phyloP scores from a whole-genome alignment of 1,140 invertebrate genomes.

The Cydia fagiglandana region DNA sequence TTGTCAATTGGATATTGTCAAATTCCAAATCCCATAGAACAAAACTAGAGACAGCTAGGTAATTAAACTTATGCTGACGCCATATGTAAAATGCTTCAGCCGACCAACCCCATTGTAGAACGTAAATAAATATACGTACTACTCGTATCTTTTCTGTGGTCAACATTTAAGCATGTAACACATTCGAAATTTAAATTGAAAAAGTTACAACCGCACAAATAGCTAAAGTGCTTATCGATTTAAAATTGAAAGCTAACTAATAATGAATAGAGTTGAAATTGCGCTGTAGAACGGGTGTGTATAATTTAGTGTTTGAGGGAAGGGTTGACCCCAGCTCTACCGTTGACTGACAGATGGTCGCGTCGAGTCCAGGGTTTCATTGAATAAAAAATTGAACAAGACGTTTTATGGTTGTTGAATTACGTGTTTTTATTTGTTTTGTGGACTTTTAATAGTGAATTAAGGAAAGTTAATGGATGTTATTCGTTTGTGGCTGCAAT shows the following conservation, averaged over 20 bases:
- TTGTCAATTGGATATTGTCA: no score
- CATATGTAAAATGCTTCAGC: no score
- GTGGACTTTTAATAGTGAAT: slow-evolving; percentile 4
- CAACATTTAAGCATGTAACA: slow-evolving; percentile 23
- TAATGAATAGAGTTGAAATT: neutral
- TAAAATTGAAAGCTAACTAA: neutral
- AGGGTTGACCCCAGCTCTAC: slow-evolving; percentile 27
- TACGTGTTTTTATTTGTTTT: slow-evolving; percentile 28
- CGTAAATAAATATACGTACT: neutral
- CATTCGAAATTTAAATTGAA: slow-evolving; percentile 28
- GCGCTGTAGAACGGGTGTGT: neutral
- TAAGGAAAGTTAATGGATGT: slow-evolving; percentile 5
- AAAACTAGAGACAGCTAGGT: no score
- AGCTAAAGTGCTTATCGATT: neutral
- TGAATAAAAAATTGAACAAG: slow-evolving; percentile 14
- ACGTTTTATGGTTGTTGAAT: slow-evolving; percentile 23
- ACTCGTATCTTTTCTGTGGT: neutral
- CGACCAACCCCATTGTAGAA: neutral
- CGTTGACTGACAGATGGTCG: slow-evolving; percentile 29
- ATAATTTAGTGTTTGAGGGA: slow-evolving; percentile 26
- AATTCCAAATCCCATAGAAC: no score
- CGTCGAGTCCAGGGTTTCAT: slow-evolving; percentile 5
- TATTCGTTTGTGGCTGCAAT: neutral
- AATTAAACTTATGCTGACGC: no score
- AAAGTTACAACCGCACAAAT: slow-evolving; percentile 17